Base-by-base conservation (phyloP, 2,888 invertebrate species). In the Cheiracanthium punctorium region DNA sequence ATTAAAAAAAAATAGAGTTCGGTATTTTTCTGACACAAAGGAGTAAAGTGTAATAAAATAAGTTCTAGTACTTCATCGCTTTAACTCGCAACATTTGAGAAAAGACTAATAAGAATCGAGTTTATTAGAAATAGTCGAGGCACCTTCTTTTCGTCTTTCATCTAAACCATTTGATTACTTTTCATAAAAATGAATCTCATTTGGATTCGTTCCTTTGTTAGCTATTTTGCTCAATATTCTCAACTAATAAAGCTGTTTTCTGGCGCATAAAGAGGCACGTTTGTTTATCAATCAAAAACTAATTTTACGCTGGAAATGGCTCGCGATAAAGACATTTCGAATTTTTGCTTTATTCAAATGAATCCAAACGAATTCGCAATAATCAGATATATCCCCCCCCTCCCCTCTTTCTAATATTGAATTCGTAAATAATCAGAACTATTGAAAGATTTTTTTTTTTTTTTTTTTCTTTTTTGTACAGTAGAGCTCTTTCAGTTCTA, bases 211-310 rank as follows among this genome's bases (percentile, higher is more conserved):
- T 58, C 24, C 24, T 58, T 58, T 58, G 58, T 58, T 58, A 58
- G 58, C 24, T 58, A 58, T 24, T n/a, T 48, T 48, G 7, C n/a
- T 17, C 8, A 24, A 24, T 7, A 24, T 17, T 24, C 58, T 24
- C 1, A 58, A 58, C 58, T 58, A 24, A 58, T 58, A 58, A 58
- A 24, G 58, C 58, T 12, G 12, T 24, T 7, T 17, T 58, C 58
- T 58, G 5, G 1, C 12, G 1, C 24, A 24, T 24, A 58, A 17
- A 24, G 17, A 58, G 24, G 24, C 58, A 24, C 58, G 24, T 58
- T 58, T 58, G 58, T 58, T 58, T 58, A 58, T 58, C 24, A 58
- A 58, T 58, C 58, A 58, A 24, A 58, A 58, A 58, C 58, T 58
- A 58, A 58, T 58, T 58, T 58, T 58, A 20, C 24, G 58, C 58